A percentile compares a stretch with the other conserved stretches of the same genome.
phyloP scores from a whole-genome alignment of 2,888 invertebrate genomes.

The Andrena haemorrhoa region DNA sequence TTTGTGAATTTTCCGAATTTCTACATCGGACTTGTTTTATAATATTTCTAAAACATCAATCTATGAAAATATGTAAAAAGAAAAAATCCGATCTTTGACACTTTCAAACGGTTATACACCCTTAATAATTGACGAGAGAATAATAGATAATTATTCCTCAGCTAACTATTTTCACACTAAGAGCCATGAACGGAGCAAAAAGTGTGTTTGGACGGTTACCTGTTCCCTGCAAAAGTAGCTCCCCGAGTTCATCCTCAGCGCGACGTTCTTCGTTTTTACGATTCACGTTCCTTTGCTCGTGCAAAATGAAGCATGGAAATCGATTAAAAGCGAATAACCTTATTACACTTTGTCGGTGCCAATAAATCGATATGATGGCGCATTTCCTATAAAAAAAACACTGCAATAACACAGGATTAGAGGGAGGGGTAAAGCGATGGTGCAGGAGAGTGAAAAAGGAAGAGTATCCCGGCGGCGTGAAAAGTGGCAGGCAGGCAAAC shows the following conservation, averaged over 20 bases:
- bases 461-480: background rate
- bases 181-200: no score
- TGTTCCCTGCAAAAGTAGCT: background rate
- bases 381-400: conserved; percentile 23
- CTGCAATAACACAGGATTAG: conserved; percentile 31
- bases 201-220: background rate
- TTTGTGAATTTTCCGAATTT: no score
- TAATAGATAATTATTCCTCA: no score
- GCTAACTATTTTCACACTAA: no score
- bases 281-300: conserved; percentile 12
- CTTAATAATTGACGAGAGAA: no score
- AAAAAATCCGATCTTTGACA: no score
- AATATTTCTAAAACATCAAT: no score
- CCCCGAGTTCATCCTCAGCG: background rate
- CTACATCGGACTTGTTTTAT: no score
- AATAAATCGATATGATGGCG: conserved; percentile 52
- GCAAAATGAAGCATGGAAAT: conserved; percentile 31
- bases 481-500: background rate
- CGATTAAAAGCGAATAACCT: conserved; percentile 53
- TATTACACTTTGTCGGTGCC: conserved; percentile 34
- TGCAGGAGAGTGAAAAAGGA: background rate
- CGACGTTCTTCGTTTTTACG: conserved; percentile 3
- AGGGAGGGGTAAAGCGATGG: background rate
- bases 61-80: no score
- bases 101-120: no score